Base-by-base conservation (phyloP, 2,888 invertebrate species). In the Steinernema hermaphroditum region DNA sequence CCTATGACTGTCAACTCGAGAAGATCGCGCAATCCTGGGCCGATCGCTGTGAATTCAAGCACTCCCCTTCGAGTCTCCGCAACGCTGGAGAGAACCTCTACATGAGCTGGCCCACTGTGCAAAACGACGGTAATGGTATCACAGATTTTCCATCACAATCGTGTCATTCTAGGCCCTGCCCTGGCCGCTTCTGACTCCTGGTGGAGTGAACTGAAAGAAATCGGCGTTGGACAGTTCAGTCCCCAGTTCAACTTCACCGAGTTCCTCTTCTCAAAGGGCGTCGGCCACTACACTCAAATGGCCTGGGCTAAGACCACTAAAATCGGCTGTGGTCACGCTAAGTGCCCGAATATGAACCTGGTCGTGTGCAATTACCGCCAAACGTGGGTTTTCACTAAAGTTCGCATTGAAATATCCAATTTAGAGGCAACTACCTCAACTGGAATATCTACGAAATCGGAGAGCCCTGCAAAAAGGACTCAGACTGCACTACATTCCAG, bases 221-320 rank as follows among this genome's bases (percentile, higher is more conserved):
- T 72, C 69, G 80, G 80, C 34, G 78, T 77, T 34, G 77, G 76
- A 16, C 4, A 6, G n/a, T 16, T 69, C 4, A 27, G 54, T 2
- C 24, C 73, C 2, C 50, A 49, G 22, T 46, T 72, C n/a, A 43
- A 41, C 2, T 34, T 77, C 2, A 46, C 43, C 50, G 72, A 43
- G 74, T 71, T 27, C 34, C 71, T 68, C 71, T 76, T 68, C n/a
- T 68, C 57, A 14, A 76, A 27, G 29, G 73, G 72, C 29, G 69
- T 77, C 44, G 77, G 80, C 0, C 80, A 80, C 70, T 80, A 79
- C 69, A 75, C 78, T 2, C 80, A 80, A 72, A 75, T 77, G 77
- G 79, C 78, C 1, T 80, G 79, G 79, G 77, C 77, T 8, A 46
- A 32, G 4, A 77, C 78, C 0, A 73, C 72, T 1, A 50, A 77